Conservation (phyloP, 2,113 vertebrate genomes). For the Oreochromis tanganicae region DNA sequence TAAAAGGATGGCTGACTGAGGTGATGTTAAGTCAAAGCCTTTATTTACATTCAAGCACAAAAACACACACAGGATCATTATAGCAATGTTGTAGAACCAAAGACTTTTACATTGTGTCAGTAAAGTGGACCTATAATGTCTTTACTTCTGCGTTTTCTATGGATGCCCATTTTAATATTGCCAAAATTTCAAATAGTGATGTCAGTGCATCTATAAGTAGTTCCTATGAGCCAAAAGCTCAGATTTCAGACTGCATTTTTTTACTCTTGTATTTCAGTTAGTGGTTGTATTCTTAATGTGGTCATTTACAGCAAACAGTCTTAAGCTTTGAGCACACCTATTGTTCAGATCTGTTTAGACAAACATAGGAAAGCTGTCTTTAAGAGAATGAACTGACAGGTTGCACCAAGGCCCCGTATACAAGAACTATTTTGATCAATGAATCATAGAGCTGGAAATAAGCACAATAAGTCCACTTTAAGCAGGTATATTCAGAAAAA, state of each 20-base stretch:
- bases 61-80: background rate
- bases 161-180: background rate
- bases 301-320: background rate
- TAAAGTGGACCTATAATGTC: background rate
- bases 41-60: background rate
- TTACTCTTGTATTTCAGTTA: background rate
- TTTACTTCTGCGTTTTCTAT: background rate
- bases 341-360: background rate
- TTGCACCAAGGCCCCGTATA: background rate
- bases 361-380: background rate
- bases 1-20: background rate
- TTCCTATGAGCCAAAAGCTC: background rate
- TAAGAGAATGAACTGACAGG: background rate
- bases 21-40: background rate
- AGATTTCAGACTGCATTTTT: background rate
- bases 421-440: background rate
- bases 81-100: background rate
- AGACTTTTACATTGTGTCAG: background rate
- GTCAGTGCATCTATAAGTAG: background rate
- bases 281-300: background rate
- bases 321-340: background rate
- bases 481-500: background rate
- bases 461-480: background rate
- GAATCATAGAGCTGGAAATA: background rate
- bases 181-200: background rate